Evolutionary conservation across 2,113 vertebrate species (phyloP).

Genomic region (Mobula birostris): DNA sequence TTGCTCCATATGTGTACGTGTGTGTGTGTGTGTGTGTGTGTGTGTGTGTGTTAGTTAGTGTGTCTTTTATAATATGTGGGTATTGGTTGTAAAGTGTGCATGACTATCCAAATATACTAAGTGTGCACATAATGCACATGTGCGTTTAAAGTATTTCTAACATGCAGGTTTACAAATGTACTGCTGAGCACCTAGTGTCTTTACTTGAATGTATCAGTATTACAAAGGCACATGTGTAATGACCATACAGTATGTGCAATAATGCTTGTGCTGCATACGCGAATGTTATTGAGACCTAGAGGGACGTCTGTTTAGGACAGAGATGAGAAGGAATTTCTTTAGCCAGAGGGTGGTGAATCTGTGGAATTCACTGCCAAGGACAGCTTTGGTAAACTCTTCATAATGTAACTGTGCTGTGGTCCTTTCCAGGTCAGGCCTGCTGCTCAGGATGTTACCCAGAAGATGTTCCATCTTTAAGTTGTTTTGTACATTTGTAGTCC

Average conservation of each 20-base stretch:
- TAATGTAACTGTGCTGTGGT: neutral
- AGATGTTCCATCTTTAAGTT: conserved; percentile 61
- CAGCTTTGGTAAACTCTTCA: neutral
- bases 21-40: neutral
- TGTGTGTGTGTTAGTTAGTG: neutral
- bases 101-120: neutral
- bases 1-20: neutral
- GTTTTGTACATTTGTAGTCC: conserved; percentile 65
- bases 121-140: neutral
- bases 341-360: too few species aligned
- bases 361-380: too few species aligned
- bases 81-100: neutral
- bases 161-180: neutral
- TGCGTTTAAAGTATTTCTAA: neutral
- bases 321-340: too few species aligned
- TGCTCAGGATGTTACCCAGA: conserved; percentile 53
- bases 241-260: neutral
- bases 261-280: neutral
- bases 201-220: neutral
- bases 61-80: neutral
- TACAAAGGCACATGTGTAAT: neutral
- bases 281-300: neutral
- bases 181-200: neutral
- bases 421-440: conserved; percentile 47
- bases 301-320: too few species aligned